Evolutionary conservation across 2,113 vertebrate genomes (phyloP), one percentile per base, ranked within the genome.

Genomic region (Anoura caudifer): DNA sequence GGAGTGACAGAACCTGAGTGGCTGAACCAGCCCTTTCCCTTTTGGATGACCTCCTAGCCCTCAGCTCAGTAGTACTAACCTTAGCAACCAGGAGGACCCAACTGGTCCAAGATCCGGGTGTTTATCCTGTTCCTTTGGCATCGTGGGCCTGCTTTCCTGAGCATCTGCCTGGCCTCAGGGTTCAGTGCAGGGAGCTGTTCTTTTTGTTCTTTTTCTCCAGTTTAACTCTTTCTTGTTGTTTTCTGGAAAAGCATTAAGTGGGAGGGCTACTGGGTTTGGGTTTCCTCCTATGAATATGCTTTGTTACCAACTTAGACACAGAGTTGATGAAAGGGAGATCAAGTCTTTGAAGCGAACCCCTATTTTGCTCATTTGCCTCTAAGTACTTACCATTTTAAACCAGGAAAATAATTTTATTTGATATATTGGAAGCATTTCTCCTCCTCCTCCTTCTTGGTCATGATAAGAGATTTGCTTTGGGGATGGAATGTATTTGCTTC

Each of bases 11-110:
- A 96, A 95, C 86, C n/a, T 41, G 86, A 96, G 88, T 73, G 15
- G 86, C 93, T 63, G 94, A 96, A 77, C 56, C 83, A 93, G 93
- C n/a, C 54, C 20, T 96, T 95, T 94, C 36, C 31, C 59, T 87
- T 69, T 14, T 7, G 20, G 65, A 24, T 87, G 96, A 87, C 87
- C 90, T 81, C 70, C 1, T 59, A 97, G 89, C 95, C 33, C 13
- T 77, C 36, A 5, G 52, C 67, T 95, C 24, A 89, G 79, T 36
- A 83, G 86, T 36, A 79, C 70, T 59, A 73, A 90, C 80, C n/a
- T n/a, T 38, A 86, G 95, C 36, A 75, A 24, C 24, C 3, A 4
- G 43, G 63, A 87, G 22, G 45, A 43, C 9, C n/a, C 22, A 14
- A 67, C 56, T 47, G 63, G 45, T 81, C 31, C 31, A 54, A 67